Base-by-base conservation (phyloP, 2,113 vertebrate genomes). In the Etheostoma spectabile region DNA sequence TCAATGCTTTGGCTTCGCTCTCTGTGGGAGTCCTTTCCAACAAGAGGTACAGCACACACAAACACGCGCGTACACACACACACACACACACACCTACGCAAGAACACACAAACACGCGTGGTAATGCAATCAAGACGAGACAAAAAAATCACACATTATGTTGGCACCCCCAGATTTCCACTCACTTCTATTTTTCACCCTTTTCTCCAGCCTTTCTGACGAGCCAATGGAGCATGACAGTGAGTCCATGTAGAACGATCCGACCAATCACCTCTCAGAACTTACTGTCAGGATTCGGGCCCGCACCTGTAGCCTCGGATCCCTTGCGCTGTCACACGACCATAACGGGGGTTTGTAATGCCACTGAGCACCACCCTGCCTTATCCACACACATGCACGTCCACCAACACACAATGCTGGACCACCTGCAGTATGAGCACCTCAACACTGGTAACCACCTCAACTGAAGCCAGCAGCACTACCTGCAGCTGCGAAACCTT, bases 1-100 rank as follows among this genome's bases (percentile, higher is more conserved):
- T 99, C 70, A 98, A 97, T 0, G 98, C 98, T 0, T 85, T 99
- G 93, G 98, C 97, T 13, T 98, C 96, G 0, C 96, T 99, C 49
- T 98, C 98, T 0, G 97, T 98, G 80, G 96, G 96, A 6, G 95
- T 93, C 30, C 89, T 97, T 19, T 90, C 96, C 93, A 94, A 93
- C 80, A 94, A 97, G 68, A 97, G 96, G 97, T 97, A 95, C 45
- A 21, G 5, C 1, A 5, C 60, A 24, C 65, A 52, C 30, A 94
- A 35, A 13, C 1, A 2, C 38, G 10, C 38, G 6, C 38, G 8
- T 1, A 6, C 51, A 46, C 57, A 51, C 57, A 51, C 2, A 18
- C 8, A 35, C 16, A 35, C 30, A 62, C 30, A 55, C 33, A 42
- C 51, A 68, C 27, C 27, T 27, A 27, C 27, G 27, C 3, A 3